Percentiles rank a stretch among this genome's conserved stretches.
Evolutionary conservation across 2,888 invertebrate genomes (phyloP).

Genomic region (Leptinotarsa tumamoca): DNA sequence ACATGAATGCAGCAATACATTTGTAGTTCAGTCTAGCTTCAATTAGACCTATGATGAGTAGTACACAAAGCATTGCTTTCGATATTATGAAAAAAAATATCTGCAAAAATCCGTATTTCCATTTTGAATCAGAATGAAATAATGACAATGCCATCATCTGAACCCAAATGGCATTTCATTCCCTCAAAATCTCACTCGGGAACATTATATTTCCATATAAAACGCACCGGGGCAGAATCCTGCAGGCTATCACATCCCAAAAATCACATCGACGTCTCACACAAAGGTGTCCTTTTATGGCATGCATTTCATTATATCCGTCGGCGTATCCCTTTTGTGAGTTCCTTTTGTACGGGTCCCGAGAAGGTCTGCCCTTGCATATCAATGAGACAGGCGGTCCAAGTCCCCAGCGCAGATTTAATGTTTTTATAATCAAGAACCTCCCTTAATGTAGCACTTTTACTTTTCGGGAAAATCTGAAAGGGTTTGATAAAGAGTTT

Average conservation of each 20-base stretch:
- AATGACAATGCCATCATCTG: not conserved
- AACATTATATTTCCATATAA: slow-evolving; percentile 42
- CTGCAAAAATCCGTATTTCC: not conserved
- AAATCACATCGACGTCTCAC: slow-evolving; percentile 60
- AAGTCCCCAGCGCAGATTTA: slow-evolving; percentile 47
- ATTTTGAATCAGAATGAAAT: not conserved
- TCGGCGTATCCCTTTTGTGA: slow-evolving; percentile 63
- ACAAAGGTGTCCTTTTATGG: slow-evolving; percentile 62
- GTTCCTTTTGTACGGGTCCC: slow-evolving; percentile 62
- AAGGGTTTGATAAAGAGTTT: slow-evolving; percentile 63
- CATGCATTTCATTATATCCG: slow-evolving; percentile 63
- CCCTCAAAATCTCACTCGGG: slow-evolving; percentile 25
- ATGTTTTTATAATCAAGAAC: slow-evolving; percentile 67
- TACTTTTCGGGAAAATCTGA: slow-evolving; percentile 59
- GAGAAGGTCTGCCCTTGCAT: slow-evolving; percentile 65
- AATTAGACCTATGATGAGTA: too few relatives aligned
- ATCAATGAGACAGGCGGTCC: slow-evolving; percentile 63
- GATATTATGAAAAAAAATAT: not conserved
- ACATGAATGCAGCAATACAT: too few relatives aligned
- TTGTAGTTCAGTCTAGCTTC: too few relatives aligned
- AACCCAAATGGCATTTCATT: slow-evolving; percentile 25
- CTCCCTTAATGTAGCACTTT: slow-evolving; percentile 60
- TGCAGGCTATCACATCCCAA: slow-evolving; percentile 46
- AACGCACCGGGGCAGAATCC: slow-evolving; percentile 42
- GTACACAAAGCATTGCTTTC: too few relatives aligned